Conservation (phyloP, 2,888 invertebrate genomes). For the Maniola hyperantus region DNA sequence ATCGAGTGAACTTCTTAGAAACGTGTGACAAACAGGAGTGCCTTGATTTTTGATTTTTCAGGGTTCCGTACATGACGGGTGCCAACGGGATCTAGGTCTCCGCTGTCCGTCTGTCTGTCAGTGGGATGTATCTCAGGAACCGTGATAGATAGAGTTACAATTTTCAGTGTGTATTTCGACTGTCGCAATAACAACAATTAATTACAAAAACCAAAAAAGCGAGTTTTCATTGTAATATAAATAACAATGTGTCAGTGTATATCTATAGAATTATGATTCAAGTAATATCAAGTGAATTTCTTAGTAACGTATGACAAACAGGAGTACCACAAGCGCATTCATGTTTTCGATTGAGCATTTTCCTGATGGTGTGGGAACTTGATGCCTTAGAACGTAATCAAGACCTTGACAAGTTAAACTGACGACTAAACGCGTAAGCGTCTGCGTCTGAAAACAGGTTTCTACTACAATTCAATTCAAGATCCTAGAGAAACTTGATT, state of each 20-base stretch:
- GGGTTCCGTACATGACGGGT: too few species aligned
- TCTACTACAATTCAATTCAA: conserved; percentile 51
- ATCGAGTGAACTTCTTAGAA: conserved; percentile 21
- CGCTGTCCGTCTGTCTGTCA: too few species aligned
- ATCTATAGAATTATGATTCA: conserved; percentile 29
- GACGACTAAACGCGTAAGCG: conserved; percentile 65
- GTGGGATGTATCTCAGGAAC: too few species aligned
- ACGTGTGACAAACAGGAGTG: conserved; percentile 21
- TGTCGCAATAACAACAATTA: too few species aligned
- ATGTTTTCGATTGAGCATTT: background rate
- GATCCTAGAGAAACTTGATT: conserved; percentile 59
- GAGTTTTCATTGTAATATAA: too few species aligned
- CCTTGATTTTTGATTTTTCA: too few species aligned
- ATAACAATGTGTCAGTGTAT: conserved; percentile 5
- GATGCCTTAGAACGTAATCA: conserved; percentile 55
- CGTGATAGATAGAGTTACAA: too few species aligned
- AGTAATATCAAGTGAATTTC: conserved; percentile 14
- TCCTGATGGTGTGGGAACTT: conserved; percentile 29
- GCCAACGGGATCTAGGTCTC: too few species aligned
- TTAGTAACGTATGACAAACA: conserved; percentile 25
- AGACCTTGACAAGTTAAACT: conserved; percentile 59
- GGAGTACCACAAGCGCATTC: conserved; percentile 6
- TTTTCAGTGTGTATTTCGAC: too few species aligned
- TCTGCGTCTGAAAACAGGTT: conserved; percentile 57
- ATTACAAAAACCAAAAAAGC: too few species aligned